These are phyloP conservation scores for Scaptomyza graminum DNA, from an alignment of 1,140 invertebrate species.

Conservation along the genomic window DNA sequence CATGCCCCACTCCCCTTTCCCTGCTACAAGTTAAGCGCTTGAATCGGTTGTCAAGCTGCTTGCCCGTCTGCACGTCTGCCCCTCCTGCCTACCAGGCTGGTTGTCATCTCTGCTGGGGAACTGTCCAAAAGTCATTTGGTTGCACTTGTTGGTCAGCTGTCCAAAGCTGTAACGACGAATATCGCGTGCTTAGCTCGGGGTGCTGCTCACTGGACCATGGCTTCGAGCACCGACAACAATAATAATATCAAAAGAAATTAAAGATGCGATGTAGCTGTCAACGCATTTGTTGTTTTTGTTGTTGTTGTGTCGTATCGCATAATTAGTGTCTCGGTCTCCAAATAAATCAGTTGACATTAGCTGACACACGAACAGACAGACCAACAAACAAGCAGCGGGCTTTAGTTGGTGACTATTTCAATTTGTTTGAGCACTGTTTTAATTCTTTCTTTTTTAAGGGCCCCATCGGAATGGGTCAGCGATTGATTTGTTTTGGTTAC, in stretches of 20 bases:
- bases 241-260: slow-evolving; percentile 59
- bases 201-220: slow-evolving; percentile 65
- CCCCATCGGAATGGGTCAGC: slow-evolving; percentile 33
- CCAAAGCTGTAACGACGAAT: slow-evolving; percentile 52
- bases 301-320: slow-evolving; percentile 60
- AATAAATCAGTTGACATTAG: slow-evolving; percentile 68
- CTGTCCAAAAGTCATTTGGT: slow-evolving; percentile 44
- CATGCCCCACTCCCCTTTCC: background rate
- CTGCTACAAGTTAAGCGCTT: slow-evolving; percentile 47
- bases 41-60: slow-evolving; percentile 73
- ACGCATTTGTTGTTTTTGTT: slow-evolving; percentile 59
- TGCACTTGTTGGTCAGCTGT: slow-evolving; percentile 62
- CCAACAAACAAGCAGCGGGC: background rate
- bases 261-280: slow-evolving; percentile 75
- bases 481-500: slow-evolving; percentile 64
- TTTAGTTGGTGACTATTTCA: slow-evolving; percentile 34
- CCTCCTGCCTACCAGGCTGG: slow-evolving; percentile 14
- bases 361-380: slow-evolving; percentile 14
- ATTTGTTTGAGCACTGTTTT: slow-evolving; percentile 27
- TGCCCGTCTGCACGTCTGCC: too few species aligned
- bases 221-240: slow-evolving; percentile 34
- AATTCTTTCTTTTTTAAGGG: slow-evolving; percentile 21
- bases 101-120: slow-evolving; percentile 47
- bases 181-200: slow-evolving; percentile 65
- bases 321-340: slow-evolving; percentile 71